Evolutionary conservation across 2,888 invertebrate genomes (phyloP), one percentile per base, ranked within the genome.

Genomic region (Trichogramma dendrolimi): DNA sequence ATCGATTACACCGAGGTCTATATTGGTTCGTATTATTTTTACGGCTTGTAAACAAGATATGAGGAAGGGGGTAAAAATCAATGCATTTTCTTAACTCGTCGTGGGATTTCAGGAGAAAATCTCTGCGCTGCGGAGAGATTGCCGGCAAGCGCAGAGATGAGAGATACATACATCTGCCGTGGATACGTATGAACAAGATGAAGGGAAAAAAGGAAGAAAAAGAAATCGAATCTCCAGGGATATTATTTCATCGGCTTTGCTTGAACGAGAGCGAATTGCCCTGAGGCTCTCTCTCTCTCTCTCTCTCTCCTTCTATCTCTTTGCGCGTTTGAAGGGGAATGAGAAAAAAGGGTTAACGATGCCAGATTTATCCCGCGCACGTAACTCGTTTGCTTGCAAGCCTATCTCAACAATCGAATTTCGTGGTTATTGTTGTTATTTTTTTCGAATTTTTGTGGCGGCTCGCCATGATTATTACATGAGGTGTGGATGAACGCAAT

Each of bases 211-310:
- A 27, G 27, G 10, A 50, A 38, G 49, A 53, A 42, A 60, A 64
- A 64, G 66, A 60, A 64, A 62, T 66, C 56, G 46, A 64, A 66
- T 67, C 60, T 62, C 58, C 4, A 14, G 62, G 46, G 61, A 57
- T 53, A 63, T 57, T 48, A 49, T 49, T 62, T 59, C 59, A 53
- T 40, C 42, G 55, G 55, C 40, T 55, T 46, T 52, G 48, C 40
- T 43, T 39, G 27, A 27, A 27, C 27, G 27, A 48, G 48, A 11
- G 48, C 48, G 27, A 48, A 48, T 48, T 14, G 48, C 11, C 48
- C 11, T 14, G 48, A 48, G 48, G 48, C 48, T 14, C 11, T 11
- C 11, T 14, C 11, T 11, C 8, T 44, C 46, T 40, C 48, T 14
- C 11, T 11, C 11, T 14, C 11, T 11, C 8, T 44, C 46, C 44